A percentile compares a stretch with the other conserved stretches of the same genome.
Evolutionary conservation across 2,888 invertebrate genomes (phyloP).

Genomic region (Drosophila mimica): DNA sequence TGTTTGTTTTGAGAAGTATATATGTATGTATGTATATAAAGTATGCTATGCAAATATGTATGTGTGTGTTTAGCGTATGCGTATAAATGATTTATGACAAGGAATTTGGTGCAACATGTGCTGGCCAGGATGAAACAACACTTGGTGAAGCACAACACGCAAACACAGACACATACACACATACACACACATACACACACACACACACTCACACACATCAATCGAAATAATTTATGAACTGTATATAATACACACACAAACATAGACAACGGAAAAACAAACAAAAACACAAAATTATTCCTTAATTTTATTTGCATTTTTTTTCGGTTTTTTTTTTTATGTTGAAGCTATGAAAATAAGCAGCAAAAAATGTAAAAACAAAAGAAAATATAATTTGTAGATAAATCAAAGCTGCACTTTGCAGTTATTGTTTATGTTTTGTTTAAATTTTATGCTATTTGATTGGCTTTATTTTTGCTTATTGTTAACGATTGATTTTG

Average conservation of each 20-base stretch:
- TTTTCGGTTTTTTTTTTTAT: background rate
- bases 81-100: constrained; percentile 47
- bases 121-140: constrained; percentile 35
- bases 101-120: constrained; percentile 47
- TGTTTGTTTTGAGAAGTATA: constrained; percentile 5
- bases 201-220: background rate
- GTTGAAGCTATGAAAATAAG: constrained; percentile 24
- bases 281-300: constrained; percentile 18
- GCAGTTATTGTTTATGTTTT: constrained; percentile 32
- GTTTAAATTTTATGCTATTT: constrained; percentile 35
- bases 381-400: background rate
- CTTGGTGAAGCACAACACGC: constrained; percentile 12
- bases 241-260: constrained; percentile 12
- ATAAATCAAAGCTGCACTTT: constrained; percentile 37
- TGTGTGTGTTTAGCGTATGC: constrained; percentile 18
- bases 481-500: constrained; percentile 36
- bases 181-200: constrained; percentile 20
- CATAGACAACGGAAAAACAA: constrained; percentile 15
- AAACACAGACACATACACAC: constrained; percentile 13
- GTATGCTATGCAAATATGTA: constrained; percentile 7
- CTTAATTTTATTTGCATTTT: background rate
- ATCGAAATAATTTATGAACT: background rate
- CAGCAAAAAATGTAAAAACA: constrained; percentile 5
- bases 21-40: constrained; percentile 3
- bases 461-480: constrained; percentile 23